Evolutionary conservation across 2,113 vertebrate genomes (phyloP).

Genomic region (Rhegmatorhina hoffmannsi): DNA sequence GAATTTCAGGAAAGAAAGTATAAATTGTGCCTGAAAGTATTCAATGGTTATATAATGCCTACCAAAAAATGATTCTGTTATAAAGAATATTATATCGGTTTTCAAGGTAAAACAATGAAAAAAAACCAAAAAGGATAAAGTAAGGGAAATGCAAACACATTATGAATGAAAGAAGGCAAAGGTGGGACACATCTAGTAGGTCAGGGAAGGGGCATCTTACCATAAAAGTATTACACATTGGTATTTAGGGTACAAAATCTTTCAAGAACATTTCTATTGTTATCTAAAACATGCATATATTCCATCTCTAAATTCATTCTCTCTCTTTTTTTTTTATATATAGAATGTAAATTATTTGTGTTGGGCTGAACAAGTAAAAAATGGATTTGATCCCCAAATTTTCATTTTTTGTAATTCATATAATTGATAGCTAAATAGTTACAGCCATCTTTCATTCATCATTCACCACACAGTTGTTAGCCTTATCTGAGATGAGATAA

Average conservation of each 20-base stretch:
- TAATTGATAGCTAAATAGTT: not conserved
- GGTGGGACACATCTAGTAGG: not conserved
- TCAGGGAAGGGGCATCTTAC: not conserved
- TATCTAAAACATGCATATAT: not conserved
- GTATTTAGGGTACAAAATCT: accelerated
- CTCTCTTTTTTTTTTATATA: not conserved
- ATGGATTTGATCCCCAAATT: not conserved
- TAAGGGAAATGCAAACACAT: not conserved
- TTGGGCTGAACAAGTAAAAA: not conserved
- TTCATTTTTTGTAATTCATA: not conserved
- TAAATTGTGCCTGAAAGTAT: not conserved
- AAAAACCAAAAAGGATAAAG: not conserved
- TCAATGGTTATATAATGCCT: accelerated
- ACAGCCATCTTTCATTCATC: not conserved
- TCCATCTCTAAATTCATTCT: not conserved
- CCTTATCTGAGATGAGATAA: not conserved
- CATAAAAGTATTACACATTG: not conserved
- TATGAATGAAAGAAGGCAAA: not conserved
- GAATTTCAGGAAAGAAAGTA: not conserved
- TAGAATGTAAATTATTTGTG: not conserved
- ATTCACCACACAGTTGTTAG: not conserved
- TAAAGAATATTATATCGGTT: not conserved
- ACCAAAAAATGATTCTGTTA: not conserved
- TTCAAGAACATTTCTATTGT: not conserved
- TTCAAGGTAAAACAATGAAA: not conserved